These are phyloP conservation scores for Scaptodrosophila lebanonensis DNA, from an alignment of 1,140 invertebrate species.

Conservation along the genomic window DNA sequence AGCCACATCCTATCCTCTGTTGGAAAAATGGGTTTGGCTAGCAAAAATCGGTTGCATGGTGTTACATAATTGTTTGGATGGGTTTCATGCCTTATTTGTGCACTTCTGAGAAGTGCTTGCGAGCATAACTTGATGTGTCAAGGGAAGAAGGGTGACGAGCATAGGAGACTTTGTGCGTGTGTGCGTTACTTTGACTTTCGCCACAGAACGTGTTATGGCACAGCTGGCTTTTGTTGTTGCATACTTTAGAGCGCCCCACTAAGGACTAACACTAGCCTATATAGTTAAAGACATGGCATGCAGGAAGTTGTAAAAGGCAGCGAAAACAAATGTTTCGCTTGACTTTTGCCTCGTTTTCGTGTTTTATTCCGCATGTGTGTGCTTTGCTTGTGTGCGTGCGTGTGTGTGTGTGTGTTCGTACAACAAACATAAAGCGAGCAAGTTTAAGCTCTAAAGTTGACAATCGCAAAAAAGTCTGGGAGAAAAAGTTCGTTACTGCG, in stretches of 20 bases:
- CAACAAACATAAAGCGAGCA: no score
- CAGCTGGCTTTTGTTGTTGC: constrained; percentile 28
- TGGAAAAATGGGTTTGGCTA: no score
- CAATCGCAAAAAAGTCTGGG: constrained; percentile 23
- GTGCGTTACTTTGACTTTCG: background rate
- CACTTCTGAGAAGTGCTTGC: no score
- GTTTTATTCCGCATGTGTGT: no score
- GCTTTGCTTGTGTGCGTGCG: no score
- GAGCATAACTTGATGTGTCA: constrained; percentile 5
- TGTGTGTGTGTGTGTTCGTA: no score
- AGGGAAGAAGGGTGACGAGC: no score
- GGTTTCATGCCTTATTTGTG: no score
- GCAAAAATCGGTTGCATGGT: no score
- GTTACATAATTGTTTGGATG: no score
- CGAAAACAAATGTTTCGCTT: constrained; percentile 64
- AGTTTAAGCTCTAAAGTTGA: no score
- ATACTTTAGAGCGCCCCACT: constrained; percentile 24
- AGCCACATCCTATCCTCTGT: no score
- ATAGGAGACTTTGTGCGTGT: background rate
- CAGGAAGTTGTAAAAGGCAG: constrained; percentile 58
- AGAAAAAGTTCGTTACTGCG: constrained; percentile 40
- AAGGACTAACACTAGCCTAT: constrained; percentile 20
- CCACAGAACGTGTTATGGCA: constrained; percentile 30
- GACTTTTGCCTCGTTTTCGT: constrained; percentile 47
- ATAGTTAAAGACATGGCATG: constrained; percentile 31